Conservation (phyloP, 2,113 vertebrate species). For the Corythaeola cristata region DNA sequence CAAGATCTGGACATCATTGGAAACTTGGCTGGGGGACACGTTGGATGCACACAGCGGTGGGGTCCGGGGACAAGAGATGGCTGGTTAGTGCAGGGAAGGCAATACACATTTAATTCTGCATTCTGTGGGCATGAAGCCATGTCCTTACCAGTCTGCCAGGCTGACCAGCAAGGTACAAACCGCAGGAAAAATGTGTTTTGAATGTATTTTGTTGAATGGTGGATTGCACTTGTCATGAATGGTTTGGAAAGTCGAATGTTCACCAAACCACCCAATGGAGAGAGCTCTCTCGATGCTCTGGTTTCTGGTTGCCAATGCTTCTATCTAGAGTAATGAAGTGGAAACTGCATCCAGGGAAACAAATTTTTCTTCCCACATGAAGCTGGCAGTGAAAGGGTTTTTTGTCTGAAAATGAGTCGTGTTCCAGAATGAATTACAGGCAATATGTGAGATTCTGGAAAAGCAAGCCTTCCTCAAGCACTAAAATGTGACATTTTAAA, state of each 20-base stretch:
- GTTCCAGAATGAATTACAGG: neutral
- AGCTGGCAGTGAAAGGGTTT: neutral
- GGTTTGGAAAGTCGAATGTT: neutral
- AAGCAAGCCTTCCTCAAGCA: neutral
- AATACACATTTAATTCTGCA: neutral
- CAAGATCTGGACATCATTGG: neutral
- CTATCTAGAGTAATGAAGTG: neutral
- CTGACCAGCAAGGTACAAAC: neutral
- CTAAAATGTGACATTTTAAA: neutral
- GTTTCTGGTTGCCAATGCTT: neutral
- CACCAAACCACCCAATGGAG: neutral
- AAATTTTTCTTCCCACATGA: neutral
- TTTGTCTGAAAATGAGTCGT: neutral
- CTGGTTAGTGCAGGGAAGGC: neutral
- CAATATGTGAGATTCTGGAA: neutral
- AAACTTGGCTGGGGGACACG: fast-evolving
- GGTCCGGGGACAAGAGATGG: neutral
- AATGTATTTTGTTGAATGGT: neutral
- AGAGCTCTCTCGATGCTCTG: neutral
- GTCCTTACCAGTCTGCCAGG: neutral
- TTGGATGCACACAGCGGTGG: neutral
- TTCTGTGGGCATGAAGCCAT: neutral
- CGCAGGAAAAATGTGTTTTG: neutral
- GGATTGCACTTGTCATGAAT: neutral
- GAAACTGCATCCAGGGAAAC: neutral